phyloP scores from a whole-genome alignment of 2,888 invertebrate genomes.

The Petrolisthes cinctipes region DNA sequence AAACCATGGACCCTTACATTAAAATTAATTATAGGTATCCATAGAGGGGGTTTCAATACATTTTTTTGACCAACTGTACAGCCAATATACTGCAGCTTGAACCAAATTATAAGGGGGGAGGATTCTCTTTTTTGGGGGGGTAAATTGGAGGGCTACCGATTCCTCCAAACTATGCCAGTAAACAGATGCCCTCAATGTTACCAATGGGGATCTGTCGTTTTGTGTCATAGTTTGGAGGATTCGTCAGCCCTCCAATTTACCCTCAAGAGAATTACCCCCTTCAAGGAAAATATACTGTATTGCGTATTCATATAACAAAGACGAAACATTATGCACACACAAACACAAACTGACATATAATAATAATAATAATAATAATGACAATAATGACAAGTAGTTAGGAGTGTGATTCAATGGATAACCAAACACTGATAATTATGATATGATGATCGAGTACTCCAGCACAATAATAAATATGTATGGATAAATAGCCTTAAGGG shows the following conservation, averaged over 20 bases:
- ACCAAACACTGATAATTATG: neutral
- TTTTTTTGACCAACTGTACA: neutral
- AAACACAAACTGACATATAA: neutral
- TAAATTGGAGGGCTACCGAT: no score
- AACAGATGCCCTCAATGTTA: no score
- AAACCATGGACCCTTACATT: no score
- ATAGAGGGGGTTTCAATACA: neutral
- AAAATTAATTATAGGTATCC: no score
- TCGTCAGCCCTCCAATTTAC: no score
- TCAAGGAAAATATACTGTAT: neutral
- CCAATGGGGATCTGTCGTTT: no score
- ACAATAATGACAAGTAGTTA: neutral
- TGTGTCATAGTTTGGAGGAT: no score
- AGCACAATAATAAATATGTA: conserved; percentile 17
- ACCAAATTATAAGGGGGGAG: no score
- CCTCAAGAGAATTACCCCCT: neutral
- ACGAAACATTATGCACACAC: neutral
- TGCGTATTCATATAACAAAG: neutral
- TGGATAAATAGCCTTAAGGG: no score
- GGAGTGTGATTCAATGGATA: neutral
- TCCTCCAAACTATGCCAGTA: no score
- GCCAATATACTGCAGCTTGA: no score
- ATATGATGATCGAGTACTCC: conserved; percentile 3
- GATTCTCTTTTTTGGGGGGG: no score
- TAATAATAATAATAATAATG: neutral